phyloP scores from a whole-genome alignment of 2,888 invertebrate species.

The Erebia ligea region DNA sequence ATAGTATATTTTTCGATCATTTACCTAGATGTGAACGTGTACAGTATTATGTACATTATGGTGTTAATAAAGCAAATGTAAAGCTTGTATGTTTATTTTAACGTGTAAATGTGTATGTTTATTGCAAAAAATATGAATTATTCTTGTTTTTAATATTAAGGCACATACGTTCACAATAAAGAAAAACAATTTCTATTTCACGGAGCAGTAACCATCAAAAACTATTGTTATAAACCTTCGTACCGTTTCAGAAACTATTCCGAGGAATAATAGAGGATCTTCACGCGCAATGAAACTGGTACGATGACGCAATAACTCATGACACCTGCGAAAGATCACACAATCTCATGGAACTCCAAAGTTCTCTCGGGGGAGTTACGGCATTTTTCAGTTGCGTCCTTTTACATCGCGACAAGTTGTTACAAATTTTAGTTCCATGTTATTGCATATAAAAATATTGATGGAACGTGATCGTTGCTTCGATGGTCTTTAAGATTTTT shows the following conservation, averaged over 20 bases:
- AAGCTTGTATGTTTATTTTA: too few relatives aligned
- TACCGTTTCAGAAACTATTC: conserved; percentile 34
- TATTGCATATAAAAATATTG: conserved; percentile 72
- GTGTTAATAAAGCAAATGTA: too few relatives aligned
- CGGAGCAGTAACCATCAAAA: conserved; percentile 19
- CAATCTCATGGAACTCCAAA: conserved; percentile 35
- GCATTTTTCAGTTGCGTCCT: conserved; percentile 72
- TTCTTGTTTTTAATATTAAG: not conserved
- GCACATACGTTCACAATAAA: conserved; percentile 10
- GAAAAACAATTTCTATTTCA: conserved; percentile 15
- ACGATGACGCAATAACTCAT: conserved; percentile 67
- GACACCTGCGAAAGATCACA: conserved; percentile 60
- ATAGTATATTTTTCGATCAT: too few relatives aligned
- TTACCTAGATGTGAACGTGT: too few relatives aligned
- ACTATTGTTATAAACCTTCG: conserved; percentile 23
- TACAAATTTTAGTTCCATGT: conserved; percentile 58
- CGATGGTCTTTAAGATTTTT: not conserved
- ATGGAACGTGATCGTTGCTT: conserved; percentile 57
- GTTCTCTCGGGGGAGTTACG: conserved; percentile 58
- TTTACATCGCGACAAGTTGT: conserved; percentile 47
- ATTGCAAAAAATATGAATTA: not conserved
- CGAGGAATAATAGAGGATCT: conserved; percentile 38
- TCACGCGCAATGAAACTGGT: conserved; percentile 62
- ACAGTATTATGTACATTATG: too few relatives aligned
- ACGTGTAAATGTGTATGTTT: too few relatives aligned